Evolutionary conservation across 2,113 vertebrate genomes (phyloP), one percentile per base, ranked within the genome.

Genomic region (Neogale vison): DNA sequence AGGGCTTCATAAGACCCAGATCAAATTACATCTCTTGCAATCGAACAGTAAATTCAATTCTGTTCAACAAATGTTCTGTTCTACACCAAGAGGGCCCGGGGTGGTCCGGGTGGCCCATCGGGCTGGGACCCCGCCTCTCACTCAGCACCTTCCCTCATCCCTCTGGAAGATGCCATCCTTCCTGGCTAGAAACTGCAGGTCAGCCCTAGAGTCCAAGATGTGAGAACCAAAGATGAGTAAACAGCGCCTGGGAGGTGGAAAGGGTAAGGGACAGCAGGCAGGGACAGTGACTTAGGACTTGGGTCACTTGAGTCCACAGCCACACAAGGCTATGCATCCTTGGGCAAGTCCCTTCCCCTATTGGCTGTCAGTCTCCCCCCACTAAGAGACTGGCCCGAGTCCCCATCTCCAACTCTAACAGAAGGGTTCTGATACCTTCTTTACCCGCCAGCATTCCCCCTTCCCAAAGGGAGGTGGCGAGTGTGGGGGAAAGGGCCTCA

Each of bases 1-100:
- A 97, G 95, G 85, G 81, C 74, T 93, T 96, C 84, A 82, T 87
- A 95, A 96, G 82, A 83, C 93, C 83, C 79, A 86, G 97, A 97
- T 97, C 96, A 92, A 96, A 97, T 93, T 94, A 94, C 67, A 31
- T 50, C 55, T 87, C 85, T 77, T 96, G 72, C 52, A 90, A 93
- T 93, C 34, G 55, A 97, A 93, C 42, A 20, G 89, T n/a, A 90
- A 97, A 97, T 92, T 88, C 50, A 84, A 20, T 98, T 97, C 59
- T 5, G 20, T 57, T 88, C 89, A 79, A 96, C 83, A 65, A 92
- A 93, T 83, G 93, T 96, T 95, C 79, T 79, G 4, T 86, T 96
- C 92, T 59, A 57, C 50, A 47, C 50, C 0, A 17, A n/a, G 52
- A 72, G 67, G 90, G 55, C 72, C 88, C 8, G 9, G 31, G 72